Percentiles rank a stretch among this genome's conserved stretches.
Conservation (phyloP, 2,113 vertebrate genomes). For the Pelecanus crispus region DNA sequence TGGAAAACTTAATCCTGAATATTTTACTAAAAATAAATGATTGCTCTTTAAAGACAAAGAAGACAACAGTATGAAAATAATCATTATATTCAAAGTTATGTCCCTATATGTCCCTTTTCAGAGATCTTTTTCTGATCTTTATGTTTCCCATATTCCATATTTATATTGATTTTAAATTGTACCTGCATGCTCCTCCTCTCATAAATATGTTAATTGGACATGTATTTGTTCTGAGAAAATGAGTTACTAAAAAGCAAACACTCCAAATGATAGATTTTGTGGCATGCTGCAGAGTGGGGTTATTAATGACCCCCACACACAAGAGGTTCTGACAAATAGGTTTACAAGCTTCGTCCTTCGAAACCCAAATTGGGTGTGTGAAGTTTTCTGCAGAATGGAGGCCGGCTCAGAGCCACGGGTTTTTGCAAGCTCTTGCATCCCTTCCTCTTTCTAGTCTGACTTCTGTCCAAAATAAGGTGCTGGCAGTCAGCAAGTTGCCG, state of each 20-base stretch:
- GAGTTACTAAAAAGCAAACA: not conserved
- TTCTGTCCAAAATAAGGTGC: slow-evolving; percentile 29
- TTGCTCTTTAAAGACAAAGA: not conserved
- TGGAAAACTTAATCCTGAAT: not conserved
- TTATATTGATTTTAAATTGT: not conserved
- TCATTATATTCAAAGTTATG: not conserved
- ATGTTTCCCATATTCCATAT: not conserved
- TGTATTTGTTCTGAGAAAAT: not conserved
- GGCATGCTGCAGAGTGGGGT: not conserved
- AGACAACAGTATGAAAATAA: not conserved
- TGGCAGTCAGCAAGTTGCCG: slow-evolving; percentile 3
- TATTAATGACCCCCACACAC: not conserved
- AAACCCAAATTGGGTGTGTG: not conserved
- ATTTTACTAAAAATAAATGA: not conserved
- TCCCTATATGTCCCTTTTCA: not conserved
- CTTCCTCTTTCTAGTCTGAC: not conserved
- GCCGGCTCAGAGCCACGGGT: not conserved
- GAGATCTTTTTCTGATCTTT: not conserved
- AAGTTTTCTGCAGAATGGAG: not conserved
- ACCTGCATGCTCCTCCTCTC: not conserved
- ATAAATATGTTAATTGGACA: not conserved
- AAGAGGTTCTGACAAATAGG: not conserved
- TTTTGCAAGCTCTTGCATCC: not conserved
- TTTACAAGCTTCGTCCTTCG: not conserved
- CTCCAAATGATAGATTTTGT: not conserved